Conservation (phyloP, 2,888 invertebrate genomes). For the Callinectes sapidus region DNA sequence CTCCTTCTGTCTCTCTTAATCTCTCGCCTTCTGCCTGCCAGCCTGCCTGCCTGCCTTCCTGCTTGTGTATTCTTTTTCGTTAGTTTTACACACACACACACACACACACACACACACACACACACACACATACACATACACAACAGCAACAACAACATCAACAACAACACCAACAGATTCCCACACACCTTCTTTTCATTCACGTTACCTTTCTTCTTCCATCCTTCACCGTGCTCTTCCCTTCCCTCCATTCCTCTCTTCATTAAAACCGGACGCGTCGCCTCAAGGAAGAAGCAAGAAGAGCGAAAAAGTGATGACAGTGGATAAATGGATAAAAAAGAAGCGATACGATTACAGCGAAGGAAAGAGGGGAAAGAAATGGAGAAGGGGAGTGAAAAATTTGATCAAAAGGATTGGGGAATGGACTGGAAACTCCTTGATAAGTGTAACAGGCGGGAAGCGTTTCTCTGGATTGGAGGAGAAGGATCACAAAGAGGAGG, state of each 20-base stretch:
- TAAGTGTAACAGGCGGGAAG: neutral
- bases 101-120: too few species aligned
- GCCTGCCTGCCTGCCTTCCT: too few species aligned
- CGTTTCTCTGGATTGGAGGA: neutral
- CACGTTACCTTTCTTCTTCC: too few species aligned
- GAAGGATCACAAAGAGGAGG: neutral
- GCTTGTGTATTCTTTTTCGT: too few species aligned
- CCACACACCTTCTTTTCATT: too few species aligned
- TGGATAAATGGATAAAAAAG: neutral
- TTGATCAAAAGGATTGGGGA: neutral
- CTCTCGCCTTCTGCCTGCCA: too few species aligned
- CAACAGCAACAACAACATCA: too few species aligned
- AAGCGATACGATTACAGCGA: neutral
- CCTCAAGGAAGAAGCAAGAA: neutral
- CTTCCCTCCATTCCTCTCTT: neutral
- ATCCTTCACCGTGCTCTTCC: neutral
- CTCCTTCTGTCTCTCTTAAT: too few species aligned
- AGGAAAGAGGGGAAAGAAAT: neutral
- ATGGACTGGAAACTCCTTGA: neutral
- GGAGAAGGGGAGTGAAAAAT: neutral
- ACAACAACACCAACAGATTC: too few species aligned
- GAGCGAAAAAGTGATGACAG: neutral
- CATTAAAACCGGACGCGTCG: neutral
- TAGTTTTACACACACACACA: too few species aligned
- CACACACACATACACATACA: too few species aligned